A percentile compares a stretch with the other conserved stretches of the same genome.
Conservation (phyloP, 2,888 invertebrate species). For the Branchipolynoe longqiensis region DNA sequence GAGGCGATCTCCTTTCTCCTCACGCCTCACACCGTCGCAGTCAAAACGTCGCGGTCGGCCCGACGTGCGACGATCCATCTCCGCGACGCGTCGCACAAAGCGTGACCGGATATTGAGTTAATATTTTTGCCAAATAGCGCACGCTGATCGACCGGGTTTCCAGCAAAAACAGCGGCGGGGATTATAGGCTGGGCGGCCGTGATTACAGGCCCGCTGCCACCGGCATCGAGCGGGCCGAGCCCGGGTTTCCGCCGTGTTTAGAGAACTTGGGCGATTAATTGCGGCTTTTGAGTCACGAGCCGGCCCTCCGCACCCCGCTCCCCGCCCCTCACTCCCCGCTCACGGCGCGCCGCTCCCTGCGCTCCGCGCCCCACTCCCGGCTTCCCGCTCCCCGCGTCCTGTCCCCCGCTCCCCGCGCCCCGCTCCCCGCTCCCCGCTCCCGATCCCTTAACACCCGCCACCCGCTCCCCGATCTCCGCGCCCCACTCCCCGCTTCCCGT, state of each 20-base stretch:
- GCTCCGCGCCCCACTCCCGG: too few species aligned
- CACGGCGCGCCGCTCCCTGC: too few species aligned
- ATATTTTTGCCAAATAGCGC: slow-evolving; percentile 56
- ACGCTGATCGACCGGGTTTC: slow-evolving; percentile 35
- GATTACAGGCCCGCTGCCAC: slow-evolving; percentile 38
- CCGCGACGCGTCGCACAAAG: neutral
- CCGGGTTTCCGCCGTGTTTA: slow-evolving; percentile 54
- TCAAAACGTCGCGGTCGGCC: slow-evolving; percentile 3
- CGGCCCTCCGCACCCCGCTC: neutral
- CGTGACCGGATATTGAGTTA: slow-evolving; percentile 46
- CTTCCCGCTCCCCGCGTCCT: too few species aligned
- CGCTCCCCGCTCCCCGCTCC: too few species aligned
- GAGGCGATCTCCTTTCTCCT: slow-evolving; percentile 3
- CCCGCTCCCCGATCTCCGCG: too few species aligned
- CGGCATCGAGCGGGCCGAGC: neutral
- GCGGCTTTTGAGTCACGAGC: slow-evolving; percentile 53
- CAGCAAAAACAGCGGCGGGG: slow-evolving; percentile 42
- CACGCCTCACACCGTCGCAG: neutral
- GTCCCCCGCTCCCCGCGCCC: too few species aligned
- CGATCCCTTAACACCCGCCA: too few species aligned
- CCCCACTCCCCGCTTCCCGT: too few species aligned
- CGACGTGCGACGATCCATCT: slow-evolving; percentile 34
- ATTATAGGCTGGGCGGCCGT: slow-evolving; percentile 20
- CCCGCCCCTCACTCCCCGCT: too few species aligned
- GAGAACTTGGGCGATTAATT: slow-evolving; percentile 38